phyloP scores from a whole-genome alignment of 2,888 invertebrate genomes.

The Danaus chrysippus region DNA sequence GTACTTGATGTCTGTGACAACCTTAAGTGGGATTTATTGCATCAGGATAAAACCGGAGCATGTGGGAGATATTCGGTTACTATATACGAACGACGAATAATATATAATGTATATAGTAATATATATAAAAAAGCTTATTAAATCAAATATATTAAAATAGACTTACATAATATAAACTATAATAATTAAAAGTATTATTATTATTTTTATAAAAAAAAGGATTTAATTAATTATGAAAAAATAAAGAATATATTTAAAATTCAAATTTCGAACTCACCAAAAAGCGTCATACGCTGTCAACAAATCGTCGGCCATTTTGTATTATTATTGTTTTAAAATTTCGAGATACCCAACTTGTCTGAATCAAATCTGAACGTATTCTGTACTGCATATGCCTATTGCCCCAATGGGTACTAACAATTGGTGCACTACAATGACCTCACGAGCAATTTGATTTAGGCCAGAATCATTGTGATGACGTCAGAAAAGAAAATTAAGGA shows the following conservation, averaged over 20 bases:
- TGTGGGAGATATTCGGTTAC: slow-evolving; percentile 32
- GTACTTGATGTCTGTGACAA: slow-evolving; percentile 31
- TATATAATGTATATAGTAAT: background rate
- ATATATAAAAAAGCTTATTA: background rate
- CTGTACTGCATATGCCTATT: slow-evolving; percentile 49
- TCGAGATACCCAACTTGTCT: slow-evolving; percentile 33
- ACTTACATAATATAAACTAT: too few relatives aligned
- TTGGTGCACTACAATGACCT: slow-evolving; percentile 54
- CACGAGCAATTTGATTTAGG: slow-evolving; percentile 35
- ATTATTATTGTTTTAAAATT: slow-evolving; percentile 16
- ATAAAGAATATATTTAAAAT: slow-evolving; percentile 5
- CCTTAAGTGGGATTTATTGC: slow-evolving; percentile 56
- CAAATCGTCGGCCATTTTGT: slow-evolving; percentile 51
- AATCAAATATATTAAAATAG: too few relatives aligned
- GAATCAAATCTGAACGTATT: slow-evolving; percentile 49
- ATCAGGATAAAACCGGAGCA: slow-evolving; percentile 47
- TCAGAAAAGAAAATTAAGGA: too few relatives aligned
- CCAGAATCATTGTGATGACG: slow-evolving; percentile 18
- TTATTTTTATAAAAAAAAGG: too few relatives aligned
- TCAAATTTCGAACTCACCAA: slow-evolving; percentile 52
- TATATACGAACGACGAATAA: background rate
- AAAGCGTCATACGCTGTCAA: slow-evolving; percentile 47
- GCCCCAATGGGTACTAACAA: slow-evolving; percentile 54
- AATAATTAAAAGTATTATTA: too few relatives aligned
- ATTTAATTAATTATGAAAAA: background rate